phyloP scores from a whole-genome alignment of 2,797 vertebrate species.

The Manis crassicaudata region DNA sequence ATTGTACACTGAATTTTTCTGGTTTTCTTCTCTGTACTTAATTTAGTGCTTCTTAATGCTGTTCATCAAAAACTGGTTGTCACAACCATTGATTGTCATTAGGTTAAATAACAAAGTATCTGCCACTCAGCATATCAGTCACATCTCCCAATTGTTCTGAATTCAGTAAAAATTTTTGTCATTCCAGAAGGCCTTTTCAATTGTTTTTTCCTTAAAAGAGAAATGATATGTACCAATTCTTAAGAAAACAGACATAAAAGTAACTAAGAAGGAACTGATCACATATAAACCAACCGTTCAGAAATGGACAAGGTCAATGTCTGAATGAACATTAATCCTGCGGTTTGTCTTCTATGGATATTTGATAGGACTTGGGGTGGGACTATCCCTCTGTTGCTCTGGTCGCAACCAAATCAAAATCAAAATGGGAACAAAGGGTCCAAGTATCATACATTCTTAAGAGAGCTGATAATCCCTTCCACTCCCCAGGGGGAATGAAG shows the following conservation, averaged over 20 bases:
- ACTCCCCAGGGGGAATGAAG: no score
- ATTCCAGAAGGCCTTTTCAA: neutral
- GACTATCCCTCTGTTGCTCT: fast-evolving
- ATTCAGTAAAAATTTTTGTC: neutral
- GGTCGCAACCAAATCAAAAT: neutral
- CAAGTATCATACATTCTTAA: neutral
- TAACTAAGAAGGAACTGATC: neutral
- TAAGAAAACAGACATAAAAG: neutral
- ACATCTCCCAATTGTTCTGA: neutral
- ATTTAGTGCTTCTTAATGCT: neutral
- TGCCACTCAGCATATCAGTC: no score
- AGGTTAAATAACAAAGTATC: neutral
- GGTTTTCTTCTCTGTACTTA: neutral
- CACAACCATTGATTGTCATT: neutral
- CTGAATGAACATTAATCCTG: neutral
- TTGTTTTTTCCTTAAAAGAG: neutral
- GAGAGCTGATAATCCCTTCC: neutral
- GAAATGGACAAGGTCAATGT: neutral
- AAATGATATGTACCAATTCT: neutral
- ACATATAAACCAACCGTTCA: neutral
- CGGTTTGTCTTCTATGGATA: neutral
- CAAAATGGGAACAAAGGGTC: neutral
- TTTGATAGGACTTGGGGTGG: neutral
- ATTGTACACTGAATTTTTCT: neutral
- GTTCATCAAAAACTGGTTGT: neutral